Evolutionary conservation across 2,888 invertebrate genomes (phyloP), one percentile per base, ranked within the genome.

Genomic region (Ennomos fuscantarius): DNA sequence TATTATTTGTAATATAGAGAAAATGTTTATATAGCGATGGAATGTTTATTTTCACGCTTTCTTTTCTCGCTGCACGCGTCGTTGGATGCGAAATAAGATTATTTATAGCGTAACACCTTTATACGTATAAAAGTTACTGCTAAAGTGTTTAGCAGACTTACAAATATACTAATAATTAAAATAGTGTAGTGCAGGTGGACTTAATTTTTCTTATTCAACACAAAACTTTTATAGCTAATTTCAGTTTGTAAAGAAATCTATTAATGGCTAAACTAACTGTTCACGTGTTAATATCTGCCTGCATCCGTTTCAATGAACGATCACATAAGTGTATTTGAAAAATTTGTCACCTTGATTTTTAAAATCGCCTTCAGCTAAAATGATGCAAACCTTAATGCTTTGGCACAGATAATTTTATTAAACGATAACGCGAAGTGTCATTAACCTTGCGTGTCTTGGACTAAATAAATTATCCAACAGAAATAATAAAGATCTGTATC

Each of bases 31-130:
- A 36, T 31, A 15, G 44, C 41, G 8, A 15, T 45, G 54, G 54
- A 59, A 59, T 59, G 47, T 49, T 24, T 34, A 48, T 48, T 45
- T 58, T 50, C 42, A 54, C 59, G 54, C 59, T 59, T 50, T 59
- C 59, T 33, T 36, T 46, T 39, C 36, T 24, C 36, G 36, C 48
- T 44, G 10, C 44, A 59, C 46, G 59, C 54, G 37, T 31, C 15
- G 39, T 11, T 54, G n/a, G 42, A 9, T 39, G 33, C 10, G 32
- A 37, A 48, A 42, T 40, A 53, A 44, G 48, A 40, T 9, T 41
- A 55, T 56, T 53, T 45, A 52, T 50, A 44, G 49, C 37, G n/a
- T n/a, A 12, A 35, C 10, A 31, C 36, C 15, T 1, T 31, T 53
- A 52, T 39, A 24, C 24, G 24, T 2, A 36, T 36, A n/a, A 36